Evolutionary conservation across 2,113 vertebrate species (phyloP).

Genomic region (Halichoeres trimaculatus): DNA sequence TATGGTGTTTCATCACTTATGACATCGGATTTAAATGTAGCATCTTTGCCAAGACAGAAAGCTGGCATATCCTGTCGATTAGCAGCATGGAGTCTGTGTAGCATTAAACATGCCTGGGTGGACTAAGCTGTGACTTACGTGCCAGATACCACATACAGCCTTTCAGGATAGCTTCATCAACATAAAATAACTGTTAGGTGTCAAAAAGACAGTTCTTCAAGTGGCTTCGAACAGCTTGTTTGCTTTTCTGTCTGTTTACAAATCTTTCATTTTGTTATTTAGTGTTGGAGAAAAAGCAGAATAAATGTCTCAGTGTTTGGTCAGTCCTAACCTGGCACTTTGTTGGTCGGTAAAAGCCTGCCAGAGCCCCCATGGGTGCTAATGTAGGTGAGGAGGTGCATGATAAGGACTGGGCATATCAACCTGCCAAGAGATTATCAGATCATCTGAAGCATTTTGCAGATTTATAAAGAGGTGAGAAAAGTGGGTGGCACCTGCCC

Average conservation of each 20-base stretch:
- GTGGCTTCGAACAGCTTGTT: constrained; percentile 36
- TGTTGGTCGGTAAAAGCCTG: constrained; percentile 44
- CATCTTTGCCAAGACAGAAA: constrained; percentile 38
- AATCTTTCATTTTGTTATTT: constrained; percentile 24
- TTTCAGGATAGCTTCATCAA: constrained; percentile 55
- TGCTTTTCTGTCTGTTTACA: constrained; percentile 32
- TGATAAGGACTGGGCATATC: constrained; percentile 44
- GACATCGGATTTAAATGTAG: constrained; percentile 34
- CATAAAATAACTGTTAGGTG: neutral
- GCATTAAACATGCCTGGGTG: constrained; percentile 61
- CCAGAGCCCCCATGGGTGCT: constrained; percentile 59
- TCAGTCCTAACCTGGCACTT: constrained; percentile 51
- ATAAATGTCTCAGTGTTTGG: constrained; percentile 5
- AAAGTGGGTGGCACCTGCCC: constrained; percentile 59
- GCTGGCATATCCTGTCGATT: constrained; percentile 40
- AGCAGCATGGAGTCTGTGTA: constrained; percentile 41
- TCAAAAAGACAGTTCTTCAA: constrained; percentile 7
- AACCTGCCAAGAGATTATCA: constrained; percentile 71
- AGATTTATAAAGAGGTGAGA: constrained; percentile 63
- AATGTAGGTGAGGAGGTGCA: constrained; percentile 57
- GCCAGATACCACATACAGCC: constrained; percentile 58
- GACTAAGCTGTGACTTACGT: constrained; percentile 39
- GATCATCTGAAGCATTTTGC: constrained; percentile 60
- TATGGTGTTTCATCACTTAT: constrained; percentile 28
- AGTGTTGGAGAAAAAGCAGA: constrained; percentile 4